phyloP scores from a whole-genome alignment of 2,113 vertebrate species.

The Sakesphorus luctuosus region DNA sequence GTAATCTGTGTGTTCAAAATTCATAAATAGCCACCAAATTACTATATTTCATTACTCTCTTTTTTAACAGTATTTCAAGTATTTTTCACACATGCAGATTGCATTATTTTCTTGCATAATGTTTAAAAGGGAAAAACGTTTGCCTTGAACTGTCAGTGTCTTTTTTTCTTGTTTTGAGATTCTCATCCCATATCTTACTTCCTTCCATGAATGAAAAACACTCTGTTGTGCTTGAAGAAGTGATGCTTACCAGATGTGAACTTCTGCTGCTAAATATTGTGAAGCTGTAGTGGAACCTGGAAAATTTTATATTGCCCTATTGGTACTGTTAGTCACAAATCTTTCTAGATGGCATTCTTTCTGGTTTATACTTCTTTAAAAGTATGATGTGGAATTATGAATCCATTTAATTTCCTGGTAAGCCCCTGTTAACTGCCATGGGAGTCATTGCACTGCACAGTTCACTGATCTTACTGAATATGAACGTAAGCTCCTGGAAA shows the following conservation, averaged over 20 bases:
- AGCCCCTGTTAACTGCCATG: background rate
- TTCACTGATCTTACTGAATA: background rate
- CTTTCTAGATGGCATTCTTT: background rate
- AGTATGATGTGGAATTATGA: background rate
- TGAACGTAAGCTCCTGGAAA: background rate
- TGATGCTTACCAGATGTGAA: background rate
- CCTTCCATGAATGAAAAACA: background rate
- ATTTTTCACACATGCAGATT: background rate
- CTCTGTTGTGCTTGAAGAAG: background rate
- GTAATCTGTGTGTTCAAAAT: background rate
- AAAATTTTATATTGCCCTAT: background rate
- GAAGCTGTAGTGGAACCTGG: background rate
- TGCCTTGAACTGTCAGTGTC: background rate
- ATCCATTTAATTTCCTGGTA: background rate
- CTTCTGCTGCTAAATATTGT: background rate
- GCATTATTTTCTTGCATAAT: background rate
- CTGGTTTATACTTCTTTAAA: background rate
- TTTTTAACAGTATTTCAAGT: background rate
- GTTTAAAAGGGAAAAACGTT: background rate
- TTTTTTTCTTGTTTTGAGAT: background rate
- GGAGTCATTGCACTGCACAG: background rate
- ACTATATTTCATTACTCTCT: background rate
- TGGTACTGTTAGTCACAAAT: background rate
- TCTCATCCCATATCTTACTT: background rate
- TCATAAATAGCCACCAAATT: background rate